Percentiles rank a stretch among this genome's conserved stretches.
phyloP scores from a whole-genome alignment of 2,797 vertebrate genomes.

The Hemibagrus guttatus region DNA sequence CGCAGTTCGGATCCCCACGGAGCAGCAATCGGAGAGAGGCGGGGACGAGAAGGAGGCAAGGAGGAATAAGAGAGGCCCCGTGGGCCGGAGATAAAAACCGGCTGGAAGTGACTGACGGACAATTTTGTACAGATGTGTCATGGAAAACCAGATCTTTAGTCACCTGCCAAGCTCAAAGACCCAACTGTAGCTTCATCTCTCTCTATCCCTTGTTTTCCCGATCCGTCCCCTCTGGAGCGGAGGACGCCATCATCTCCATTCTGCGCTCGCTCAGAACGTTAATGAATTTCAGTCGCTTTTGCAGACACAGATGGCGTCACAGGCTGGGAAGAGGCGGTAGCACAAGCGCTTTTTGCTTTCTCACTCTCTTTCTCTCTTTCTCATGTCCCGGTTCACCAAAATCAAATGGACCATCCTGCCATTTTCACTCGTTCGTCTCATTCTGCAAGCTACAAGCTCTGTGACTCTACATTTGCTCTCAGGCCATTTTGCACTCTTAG shows the following conservation, averaged over 20 bases:
- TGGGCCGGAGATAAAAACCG: conserved; percentile 64
- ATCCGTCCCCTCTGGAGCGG: conserved; percentile 48
- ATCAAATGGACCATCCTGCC: conserved; percentile 45
- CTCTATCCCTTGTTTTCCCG: conserved; percentile 52
- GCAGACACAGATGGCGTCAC: conserved; percentile 69
- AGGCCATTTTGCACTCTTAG: conserved; percentile 29
- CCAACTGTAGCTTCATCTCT: conserved; percentile 52
- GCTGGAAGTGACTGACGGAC: conserved; percentile 65
- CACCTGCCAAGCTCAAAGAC: conserved; percentile 70
- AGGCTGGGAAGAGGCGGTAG: conserved; percentile 54
- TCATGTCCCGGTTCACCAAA: conserved; percentile 30
- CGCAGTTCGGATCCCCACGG: conserved; percentile 55
- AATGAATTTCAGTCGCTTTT: conserved; percentile 70
- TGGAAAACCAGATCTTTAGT: conserved; percentile 76
- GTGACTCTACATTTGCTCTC: conserved; percentile 26
- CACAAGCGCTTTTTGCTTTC: background rate
- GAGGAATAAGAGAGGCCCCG: conserved; percentile 42
- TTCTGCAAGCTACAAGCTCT: conserved; percentile 25
- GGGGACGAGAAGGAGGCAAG: conserved; percentile 47
- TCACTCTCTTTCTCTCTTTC: background rate
- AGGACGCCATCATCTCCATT: conserved; percentile 49
- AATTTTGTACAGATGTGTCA: conserved; percentile 75
- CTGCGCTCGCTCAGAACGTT: conserved; percentile 46
- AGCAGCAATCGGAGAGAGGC: conserved; percentile 63
- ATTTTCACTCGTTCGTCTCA: conserved; percentile 27